Base-by-base conservation (phyloP, 2,888 invertebrate genomes). In the Megamerina dolium region DNA sequence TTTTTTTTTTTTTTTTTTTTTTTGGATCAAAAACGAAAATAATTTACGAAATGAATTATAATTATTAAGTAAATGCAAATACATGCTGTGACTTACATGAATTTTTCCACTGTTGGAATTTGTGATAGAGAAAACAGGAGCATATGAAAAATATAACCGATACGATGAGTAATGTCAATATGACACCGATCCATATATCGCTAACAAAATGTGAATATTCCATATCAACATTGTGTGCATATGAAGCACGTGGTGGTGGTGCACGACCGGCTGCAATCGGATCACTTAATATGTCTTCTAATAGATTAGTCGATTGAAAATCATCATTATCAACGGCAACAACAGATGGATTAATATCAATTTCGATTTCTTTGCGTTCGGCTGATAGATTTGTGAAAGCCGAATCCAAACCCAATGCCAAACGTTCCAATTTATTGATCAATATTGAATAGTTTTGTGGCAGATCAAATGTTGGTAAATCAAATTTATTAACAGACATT, bases 121-220 rank as follows among this genome's bases (percentile, higher is more conserved):
- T 79, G 68, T 80, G 79, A 58, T 79, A 80, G 20, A 80, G 61
- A 48, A 80, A 73, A 61, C 80, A 80, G 41, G 78, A 75, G 58
- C 79, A 80, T 63, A 80, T 77, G 59, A 79, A 79, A 61, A 78
- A 79, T 42, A 80, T 74, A 61, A 79, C 78, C 55, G 77, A 77
- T 17, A 79, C 68, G 43, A 79, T 78, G 63, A 80, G 74, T 31
- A 80, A 64, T 21, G 79, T 78, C 13, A 80, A 63, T 14, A 79
- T 77, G 31, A 79, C 75, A 6, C 79, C 79, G 37, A 80, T 77
- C 80, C 80, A 80, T 41, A 80, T 75, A 57, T 80, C 80, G 41
- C 78, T 77, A 45, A 79, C 69, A 48, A 78, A 75, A 48, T 77
- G 74, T 43, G 77, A 75, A 55, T 78, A 77, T 49, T 75, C 74